These are phyloP conservation scores for Uropsilus gracilis DNA, from an alignment of 2,113 vertebrate genomes.

Conservation along the genomic window DNA sequence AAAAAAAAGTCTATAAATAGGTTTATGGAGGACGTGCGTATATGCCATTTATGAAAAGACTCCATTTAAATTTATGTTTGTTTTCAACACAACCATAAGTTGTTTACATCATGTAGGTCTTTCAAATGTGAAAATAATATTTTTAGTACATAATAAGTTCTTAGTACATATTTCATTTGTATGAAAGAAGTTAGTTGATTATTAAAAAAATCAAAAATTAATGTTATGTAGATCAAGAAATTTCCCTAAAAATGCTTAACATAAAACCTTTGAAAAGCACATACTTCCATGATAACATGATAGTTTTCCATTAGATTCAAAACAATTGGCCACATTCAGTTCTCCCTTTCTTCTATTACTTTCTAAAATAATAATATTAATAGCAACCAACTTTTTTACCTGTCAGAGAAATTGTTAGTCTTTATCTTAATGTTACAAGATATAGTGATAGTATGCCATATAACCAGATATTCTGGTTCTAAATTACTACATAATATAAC, in stretches of 20 bases:
- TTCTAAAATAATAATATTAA: no score
- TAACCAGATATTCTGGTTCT: no score
- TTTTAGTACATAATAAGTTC: background rate
- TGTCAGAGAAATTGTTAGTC: background rate
- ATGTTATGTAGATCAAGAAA: no score
- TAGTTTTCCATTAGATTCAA: no score
- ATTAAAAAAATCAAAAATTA: no score
- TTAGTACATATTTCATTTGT: background rate
- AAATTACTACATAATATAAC: background rate
- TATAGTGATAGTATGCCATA: background rate
- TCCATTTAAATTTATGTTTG: background rate
- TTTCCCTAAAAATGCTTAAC: no score
- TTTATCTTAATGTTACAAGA: background rate
- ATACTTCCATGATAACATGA: no score
- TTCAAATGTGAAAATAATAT: constrained; percentile 28
- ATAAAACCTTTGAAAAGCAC: no score
- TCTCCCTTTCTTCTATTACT: no score
- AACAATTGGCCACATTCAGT: no score
- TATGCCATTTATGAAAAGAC: background rate
- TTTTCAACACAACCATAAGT: background rate
- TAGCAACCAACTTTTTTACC: background rate
- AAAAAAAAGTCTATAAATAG: background rate
- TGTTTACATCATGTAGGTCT: background rate
- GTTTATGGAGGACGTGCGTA: background rate
- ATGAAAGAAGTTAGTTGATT: background rate